Conservation (phyloP, 2,888 invertebrate genomes). For the Octonoba sinensis region DNA sequence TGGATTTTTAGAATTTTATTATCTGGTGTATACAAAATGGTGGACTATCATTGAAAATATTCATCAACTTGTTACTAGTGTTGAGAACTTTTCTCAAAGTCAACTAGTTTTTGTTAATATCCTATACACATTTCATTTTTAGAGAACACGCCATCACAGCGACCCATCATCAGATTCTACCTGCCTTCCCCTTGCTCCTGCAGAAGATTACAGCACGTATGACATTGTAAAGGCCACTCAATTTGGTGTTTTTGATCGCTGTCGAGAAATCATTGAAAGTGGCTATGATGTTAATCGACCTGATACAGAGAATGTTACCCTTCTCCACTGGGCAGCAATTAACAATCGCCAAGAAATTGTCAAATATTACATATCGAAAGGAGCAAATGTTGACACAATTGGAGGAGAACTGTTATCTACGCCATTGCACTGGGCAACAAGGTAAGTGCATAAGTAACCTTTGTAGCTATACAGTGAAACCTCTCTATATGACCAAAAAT, state of each 20-base stretch:
- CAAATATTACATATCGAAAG: conserved; percentile 86
- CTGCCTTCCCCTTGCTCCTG: conserved; percentile 30
- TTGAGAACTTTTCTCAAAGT: neutral
- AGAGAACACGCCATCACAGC: conserved; percentile 58
- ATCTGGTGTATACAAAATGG: no score
- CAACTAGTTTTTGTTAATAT: no score
- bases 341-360: conserved; percentile 96
- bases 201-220: conserved; percentile 72
- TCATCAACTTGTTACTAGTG: no score
- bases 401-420: conserved; percentile 97
- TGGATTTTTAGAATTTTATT: no score
- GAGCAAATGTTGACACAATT: conserved; percentile 89
- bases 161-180: conserved; percentile 58
- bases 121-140: neutral
- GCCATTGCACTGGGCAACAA: conserved; percentile 97
- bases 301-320: conserved; percentile 91
- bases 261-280: conserved; percentile 84
- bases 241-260: conserved; percentile 85
- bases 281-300: conserved; percentile 95
- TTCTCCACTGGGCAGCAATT: conserved; percentile 99
- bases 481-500: no score
- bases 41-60: no score
- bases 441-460: conserved; percentile 72
- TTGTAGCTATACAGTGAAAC: neutral
- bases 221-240: conserved; percentile 97